A percentile compares a stretch with the other conserved stretches of the same genome.
Evolutionary conservation across 2,888 invertebrate species (phyloP).

Genomic region (Calameuta filiformis): DNA sequence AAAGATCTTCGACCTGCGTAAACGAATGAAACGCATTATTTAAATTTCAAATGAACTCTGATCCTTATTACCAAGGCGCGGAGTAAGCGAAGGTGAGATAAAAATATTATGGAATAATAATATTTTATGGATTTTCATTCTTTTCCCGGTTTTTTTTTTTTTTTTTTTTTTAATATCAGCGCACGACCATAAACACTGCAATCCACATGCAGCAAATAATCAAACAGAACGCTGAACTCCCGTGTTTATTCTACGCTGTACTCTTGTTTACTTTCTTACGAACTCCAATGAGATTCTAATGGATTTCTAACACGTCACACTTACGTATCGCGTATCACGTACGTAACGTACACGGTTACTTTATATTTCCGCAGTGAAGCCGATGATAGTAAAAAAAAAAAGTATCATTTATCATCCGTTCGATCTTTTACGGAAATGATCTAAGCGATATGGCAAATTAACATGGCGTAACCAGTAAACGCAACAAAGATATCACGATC

Average conservation of each 20-base stretch:
- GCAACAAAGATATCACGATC: not conserved
- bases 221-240: not conserved
- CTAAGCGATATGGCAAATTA: not conserved
- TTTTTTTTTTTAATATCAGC: no score
- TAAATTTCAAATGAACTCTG: not conserved
- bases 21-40: not conserved
- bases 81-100: not conserved
- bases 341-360: not conserved
- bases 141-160: not conserved
- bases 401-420: not conserved
- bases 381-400: not conserved
- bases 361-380: not conserved
- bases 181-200: not conserved
- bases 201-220: not conserved
- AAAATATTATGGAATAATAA: not conserved
- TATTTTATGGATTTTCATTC: not conserved
- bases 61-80: no score
- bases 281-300: not conserved
- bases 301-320: not conserved
- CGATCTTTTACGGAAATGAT: not conserved
- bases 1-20: constrained; percentile 50
- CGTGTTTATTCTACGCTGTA: not conserved
- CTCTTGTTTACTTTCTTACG: not conserved
- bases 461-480: not conserved
- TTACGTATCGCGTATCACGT: not conserved